phyloP scores from a whole-genome alignment of 2,113 vertebrate species.

The Antennarius striatus region DNA sequence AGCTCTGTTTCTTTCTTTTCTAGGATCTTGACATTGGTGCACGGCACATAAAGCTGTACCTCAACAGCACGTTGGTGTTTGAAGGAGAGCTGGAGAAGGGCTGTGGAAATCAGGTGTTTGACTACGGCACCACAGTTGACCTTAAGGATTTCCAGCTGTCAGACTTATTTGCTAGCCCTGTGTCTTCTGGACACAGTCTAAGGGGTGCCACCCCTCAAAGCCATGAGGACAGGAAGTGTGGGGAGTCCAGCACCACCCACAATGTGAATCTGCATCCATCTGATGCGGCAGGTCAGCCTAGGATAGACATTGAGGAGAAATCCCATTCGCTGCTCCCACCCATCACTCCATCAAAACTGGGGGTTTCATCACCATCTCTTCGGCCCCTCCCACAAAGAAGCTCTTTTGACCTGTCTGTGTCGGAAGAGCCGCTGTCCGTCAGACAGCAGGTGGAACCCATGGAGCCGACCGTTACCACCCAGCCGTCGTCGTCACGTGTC shows the following conservation, averaged over 20 bases:
- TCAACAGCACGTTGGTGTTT: constrained; percentile 88
- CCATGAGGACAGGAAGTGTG: constrained; percentile 45
- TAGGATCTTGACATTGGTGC: constrained; percentile 89
- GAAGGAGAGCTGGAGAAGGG: constrained; percentile 87
- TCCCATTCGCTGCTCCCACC: constrained; percentile 26
- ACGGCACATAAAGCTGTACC: constrained; percentile 86
- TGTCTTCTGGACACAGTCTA: constrained; percentile 70
- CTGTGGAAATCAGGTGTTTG: constrained; percentile 79
- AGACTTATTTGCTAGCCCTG: constrained; percentile 69
- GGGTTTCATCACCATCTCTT: constrained; percentile 10
- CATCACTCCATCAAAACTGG: constrained; percentile 29
- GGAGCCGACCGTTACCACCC: constrained; percentile 77
- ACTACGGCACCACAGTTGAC: constrained; percentile 81
- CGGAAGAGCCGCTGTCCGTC: constrained; percentile 67
- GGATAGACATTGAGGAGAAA: constrained; percentile 69
- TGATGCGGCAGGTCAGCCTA: constrained; percentile 32
- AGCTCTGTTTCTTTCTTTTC: constrained; percentile 11
- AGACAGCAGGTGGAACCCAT: constrained; percentile 74
- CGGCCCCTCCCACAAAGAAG: constrained; percentile 47
- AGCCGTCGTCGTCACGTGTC: constrained; percentile 68
- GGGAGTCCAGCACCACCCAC: constrained; percentile 36
- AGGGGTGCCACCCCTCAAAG: constrained; percentile 60
- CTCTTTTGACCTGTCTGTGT: constrained; percentile 41
- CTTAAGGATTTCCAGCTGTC: constrained; percentile 67
- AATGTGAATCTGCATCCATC: constrained; percentile 11